A percentile compares a stretch with the other conserved stretches of the same genome.
phyloP scores from a whole-genome alignment of 2,888 invertebrate species.

The Boloria selene region DNA sequence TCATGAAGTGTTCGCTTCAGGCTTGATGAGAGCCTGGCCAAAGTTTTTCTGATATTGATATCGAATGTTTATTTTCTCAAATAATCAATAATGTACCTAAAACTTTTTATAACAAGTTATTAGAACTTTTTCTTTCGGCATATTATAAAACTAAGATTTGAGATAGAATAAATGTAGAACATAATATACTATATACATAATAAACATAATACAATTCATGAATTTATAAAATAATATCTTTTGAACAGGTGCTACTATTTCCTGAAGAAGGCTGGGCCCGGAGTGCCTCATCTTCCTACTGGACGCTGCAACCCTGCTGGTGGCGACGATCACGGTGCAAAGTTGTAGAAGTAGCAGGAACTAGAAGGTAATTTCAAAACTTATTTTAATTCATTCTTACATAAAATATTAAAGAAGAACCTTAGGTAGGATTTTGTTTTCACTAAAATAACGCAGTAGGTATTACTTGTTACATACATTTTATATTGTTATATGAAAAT shows the following conservation, averaged over 20 bases:
- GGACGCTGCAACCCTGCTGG: constrained; percentile 93
- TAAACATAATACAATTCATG: not conserved
- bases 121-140: not conserved
- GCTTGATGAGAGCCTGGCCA: constrained; percentile 54
- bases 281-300: constrained; percentile 92
- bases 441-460: not conserved
- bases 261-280: constrained; percentile 95
- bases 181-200: too few relatives aligned
- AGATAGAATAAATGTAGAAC: not conserved
- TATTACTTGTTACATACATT: not conserved
- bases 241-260: constrained; percentile 88
- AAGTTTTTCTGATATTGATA: constrained; percentile 33
- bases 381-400: not conserved
- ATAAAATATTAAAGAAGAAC: not conserved
- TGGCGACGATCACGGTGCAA: constrained; percentile 92
- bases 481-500: too few relatives aligned
- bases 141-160: not conserved
- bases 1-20: constrained; percentile 55
- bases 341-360: constrained; percentile 92
- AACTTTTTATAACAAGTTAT: constrained; percentile 10
- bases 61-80: constrained; percentile 30
- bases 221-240: constrained; percentile 40
- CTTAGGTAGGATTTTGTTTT: not conserved
- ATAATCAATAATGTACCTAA: constrained; percentile 7
- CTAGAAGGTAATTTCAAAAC: constrained; percentile 80